Percentiles rank a stretch among this genome's conserved stretches.
Evolutionary conservation across 2,113 vertebrate species (phyloP).

Genomic region (Urocynchramus pylzowi): DNA sequence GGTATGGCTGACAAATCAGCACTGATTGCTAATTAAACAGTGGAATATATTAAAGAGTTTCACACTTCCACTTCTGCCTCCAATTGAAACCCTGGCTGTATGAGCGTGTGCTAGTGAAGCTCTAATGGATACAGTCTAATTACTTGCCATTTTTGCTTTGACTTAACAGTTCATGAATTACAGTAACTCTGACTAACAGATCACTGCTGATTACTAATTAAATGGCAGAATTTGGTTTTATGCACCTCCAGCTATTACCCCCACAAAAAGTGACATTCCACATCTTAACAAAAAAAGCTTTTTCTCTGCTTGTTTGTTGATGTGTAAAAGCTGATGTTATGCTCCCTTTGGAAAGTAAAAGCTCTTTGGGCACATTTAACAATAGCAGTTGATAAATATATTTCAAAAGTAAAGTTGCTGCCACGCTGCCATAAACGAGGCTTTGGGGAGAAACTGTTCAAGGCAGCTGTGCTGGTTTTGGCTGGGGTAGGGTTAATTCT

Average conservation of each 20-base stretch:
- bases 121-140: slow-evolving; percentile 61
- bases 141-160: slow-evolving; percentile 64
- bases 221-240: slow-evolving; percentile 25
- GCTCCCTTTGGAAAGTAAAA: slow-evolving; percentile 47
- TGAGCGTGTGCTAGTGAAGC: slow-evolving; percentile 27
- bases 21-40: slow-evolving; percentile 77
- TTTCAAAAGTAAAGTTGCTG: background rate
- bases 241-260: background rate
- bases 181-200: slow-evolving; percentile 39
- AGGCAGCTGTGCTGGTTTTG: background rate
- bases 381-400: slow-evolving; percentile 17
- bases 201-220: slow-evolving; percentile 62
- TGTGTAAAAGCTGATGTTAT: slow-evolving; percentile 27
- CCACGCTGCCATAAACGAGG: background rate
- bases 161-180: slow-evolving; percentile 55
- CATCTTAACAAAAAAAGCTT: background rate
- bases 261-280: background rate
- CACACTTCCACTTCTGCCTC: slow-evolving; percentile 45
- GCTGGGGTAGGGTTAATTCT: background rate
- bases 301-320: background rate
- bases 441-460: slow-evolving; percentile 8
- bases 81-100: slow-evolving; percentile 30
- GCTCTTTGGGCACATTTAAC: slow-evolving; percentile 19
- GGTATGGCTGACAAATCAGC: slow-evolving; percentile 70
- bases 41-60: slow-evolving; percentile 63